These are phyloP conservation scores for Lysiphlebus fabarum DNA, from an alignment of 1,140 invertebrate species.

Conservation along the genomic window DNA sequence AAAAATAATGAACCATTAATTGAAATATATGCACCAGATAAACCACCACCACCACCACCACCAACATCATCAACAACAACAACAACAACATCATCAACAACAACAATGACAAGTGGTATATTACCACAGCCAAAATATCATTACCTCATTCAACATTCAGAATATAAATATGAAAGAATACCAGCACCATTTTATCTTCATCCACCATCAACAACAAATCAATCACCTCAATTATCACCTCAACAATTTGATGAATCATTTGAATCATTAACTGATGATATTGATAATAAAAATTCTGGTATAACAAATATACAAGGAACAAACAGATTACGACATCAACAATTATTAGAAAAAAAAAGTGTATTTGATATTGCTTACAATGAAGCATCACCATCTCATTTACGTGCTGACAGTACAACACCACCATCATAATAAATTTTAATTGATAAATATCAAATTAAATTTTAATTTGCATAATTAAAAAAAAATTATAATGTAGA, in stretches of 20 bases:
- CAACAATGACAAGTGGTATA: background rate
- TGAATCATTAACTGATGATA: conserved; percentile 58
- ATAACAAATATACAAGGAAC: conserved; percentile 63
- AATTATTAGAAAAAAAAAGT: conserved; percentile 85
- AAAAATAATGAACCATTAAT: conserved; percentile 41
- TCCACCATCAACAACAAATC: conserved; percentile 64
- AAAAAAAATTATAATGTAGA: background rate
- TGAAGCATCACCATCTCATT: conserved; percentile 70
- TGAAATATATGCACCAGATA: conserved; percentile 44
- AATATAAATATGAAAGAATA: conserved; percentile 69
- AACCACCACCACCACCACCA: conserved; percentile 24
- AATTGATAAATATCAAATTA: background rate
- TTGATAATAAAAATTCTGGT: conserved; percentile 71
- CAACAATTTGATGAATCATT: conserved; percentile 36
- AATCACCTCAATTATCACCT: conserved; percentile 56
- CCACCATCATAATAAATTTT: conserved; percentile 44
- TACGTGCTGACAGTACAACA: conserved; percentile 58
- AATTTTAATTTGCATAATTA: conserved; percentile 5
- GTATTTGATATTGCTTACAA: conserved; percentile 92
- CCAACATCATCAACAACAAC: background rate
- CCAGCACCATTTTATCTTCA: conserved; percentile 63
- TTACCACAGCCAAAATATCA: conserved; percentile 50
- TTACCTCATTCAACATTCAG: conserved; percentile 71
- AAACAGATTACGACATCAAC: conserved; percentile 57
- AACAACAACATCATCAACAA: conserved; percentile 8